A percentile compares a stretch with the other conserved stretches of the same genome.
Conservation (phyloP, 1,140 invertebrate species). For the Danaus melanippus region DNA sequence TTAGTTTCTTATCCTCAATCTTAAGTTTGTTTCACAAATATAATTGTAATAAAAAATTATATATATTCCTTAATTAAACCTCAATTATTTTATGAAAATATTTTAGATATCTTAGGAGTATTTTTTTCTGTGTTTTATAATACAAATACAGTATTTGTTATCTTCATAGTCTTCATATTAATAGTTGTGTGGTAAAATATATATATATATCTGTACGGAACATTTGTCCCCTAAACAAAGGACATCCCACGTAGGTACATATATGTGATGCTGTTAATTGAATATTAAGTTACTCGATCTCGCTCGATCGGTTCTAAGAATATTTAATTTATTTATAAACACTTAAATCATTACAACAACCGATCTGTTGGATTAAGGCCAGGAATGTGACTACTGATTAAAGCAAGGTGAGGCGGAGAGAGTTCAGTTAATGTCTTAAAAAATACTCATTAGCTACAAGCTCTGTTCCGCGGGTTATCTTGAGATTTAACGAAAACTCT, state of each 20-base stretch:
- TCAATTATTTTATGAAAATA: too few species aligned
- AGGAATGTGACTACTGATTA: conserved; percentile 14
- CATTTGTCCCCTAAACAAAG: conserved; percentile 13
- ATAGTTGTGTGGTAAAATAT: not conserved
- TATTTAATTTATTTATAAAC: conserved; percentile 50
- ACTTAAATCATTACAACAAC: conserved; percentile 40
- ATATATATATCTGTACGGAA: not conserved
- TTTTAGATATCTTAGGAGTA: too few species aligned
- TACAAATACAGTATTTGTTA: too few species aligned
- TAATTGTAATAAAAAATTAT: not conserved
- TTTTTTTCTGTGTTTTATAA: too few species aligned
- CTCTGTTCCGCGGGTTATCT: too few species aligned
- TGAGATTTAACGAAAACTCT: too few species aligned
- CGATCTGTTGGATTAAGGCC: conserved; percentile 40
- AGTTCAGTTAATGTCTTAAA: too few species aligned
- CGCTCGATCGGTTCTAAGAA: conserved; percentile 43
- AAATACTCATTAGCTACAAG: too few species aligned
- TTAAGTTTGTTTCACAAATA: too few species aligned
- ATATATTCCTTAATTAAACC: not conserved
- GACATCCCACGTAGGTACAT: conserved; percentile 36
- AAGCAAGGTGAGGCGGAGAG: too few species aligned
- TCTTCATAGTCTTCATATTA: not conserved
- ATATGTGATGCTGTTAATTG: conserved; percentile 46
- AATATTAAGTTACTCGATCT: conserved; percentile 45
- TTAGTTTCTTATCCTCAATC: too few species aligned